Evolutionary conservation across 2,888 invertebrate genomes (phyloP), one percentile per base, ranked within the genome.

Genomic region (Lasioglossum malachurum): DNA sequence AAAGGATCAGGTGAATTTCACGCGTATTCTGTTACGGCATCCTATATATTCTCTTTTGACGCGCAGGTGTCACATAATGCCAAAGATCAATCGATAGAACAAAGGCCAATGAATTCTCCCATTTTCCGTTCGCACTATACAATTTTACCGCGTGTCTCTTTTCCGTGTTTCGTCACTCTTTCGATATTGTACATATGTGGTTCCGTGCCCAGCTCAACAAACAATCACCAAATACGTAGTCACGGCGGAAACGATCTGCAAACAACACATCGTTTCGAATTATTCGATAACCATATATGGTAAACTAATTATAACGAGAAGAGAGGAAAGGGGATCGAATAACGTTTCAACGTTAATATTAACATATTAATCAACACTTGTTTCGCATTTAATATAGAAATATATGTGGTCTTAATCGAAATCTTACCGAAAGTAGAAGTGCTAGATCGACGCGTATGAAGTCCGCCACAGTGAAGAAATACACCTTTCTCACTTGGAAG

Each of bases 151-250:
- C n/a, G 35, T 4, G 35, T 35, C 35, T 4, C 35, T 38, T 64
- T 31, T 23, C 10, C 23, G 7, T n/a, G 2, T 57, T 41, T 49
- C 31, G 27, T 8, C 4, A 16, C 23, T 8, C 12, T 12, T 14
- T n/a, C 41, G 5, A 64, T 27, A 23, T 41, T 10, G 41, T 10
- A 67, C 2, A 41, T 10, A 41, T 44, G 41, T 44, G 41, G 69
- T 4, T 0, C 19, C 23, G n/a, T 2, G 23, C 3, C 31, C 14
- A 0, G n/a, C n/a, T 83, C 46, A 76, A 8, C 27, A 46, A 49
- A 93, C 89, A 31, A 92, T 93, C 38, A 92, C 92, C 69, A 93
- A 83, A 67, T 93, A 93, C 27, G 91, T 93, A 35, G 92, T 93
- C 83, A 93, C 87, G 38, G 90, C 91, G 12, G 91, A 93, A 8